phyloP scores from a whole-genome alignment of 2,888 invertebrate species.

The Latrodectus hesperus region DNA sequence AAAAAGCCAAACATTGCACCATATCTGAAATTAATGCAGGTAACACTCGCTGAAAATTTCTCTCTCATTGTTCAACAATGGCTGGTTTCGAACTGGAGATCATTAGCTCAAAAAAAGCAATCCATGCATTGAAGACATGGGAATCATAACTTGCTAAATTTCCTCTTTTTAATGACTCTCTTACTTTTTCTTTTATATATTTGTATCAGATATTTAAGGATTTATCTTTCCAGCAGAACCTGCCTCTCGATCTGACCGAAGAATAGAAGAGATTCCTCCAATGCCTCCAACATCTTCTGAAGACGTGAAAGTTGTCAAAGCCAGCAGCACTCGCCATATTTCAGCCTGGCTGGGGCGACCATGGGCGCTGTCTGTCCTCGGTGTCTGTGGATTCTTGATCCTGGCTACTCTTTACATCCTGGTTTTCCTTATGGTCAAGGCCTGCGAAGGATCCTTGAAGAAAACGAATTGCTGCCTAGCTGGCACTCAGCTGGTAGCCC shows the following conservation, averaged over 20 bases:
- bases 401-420: slow-evolving; percentile 69
- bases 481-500: slow-evolving; percentile 62
- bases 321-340: slow-evolving; percentile 20
- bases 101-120: no score
- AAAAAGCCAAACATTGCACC: no score
- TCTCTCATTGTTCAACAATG: no score
- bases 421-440: slow-evolving; percentile 71
- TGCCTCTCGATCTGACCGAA: slow-evolving; percentile 6
- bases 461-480: slow-evolving; percentile 62
- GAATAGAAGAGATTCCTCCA: background rate
- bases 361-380: slow-evolving; percentile 68
- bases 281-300: background rate
- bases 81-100: no score
- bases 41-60: no score
- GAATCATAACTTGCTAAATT: no score
- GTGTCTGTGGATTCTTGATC: slow-evolving; percentile 55
- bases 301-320: slow-evolving; percentile 14
- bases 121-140: no score
- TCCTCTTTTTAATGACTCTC: no score
- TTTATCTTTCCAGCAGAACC: slow-evolving; percentile 8
- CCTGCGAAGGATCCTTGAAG: slow-evolving; percentile 69
- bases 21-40: no score
- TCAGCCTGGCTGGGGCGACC: slow-evolving; percentile 64
- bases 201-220: no score
- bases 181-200: no score